These are phyloP conservation scores for Entelurus aequoreus DNA, from an alignment of 2,113 vertebrate genomes.

Conservation along the genomic window DNA sequence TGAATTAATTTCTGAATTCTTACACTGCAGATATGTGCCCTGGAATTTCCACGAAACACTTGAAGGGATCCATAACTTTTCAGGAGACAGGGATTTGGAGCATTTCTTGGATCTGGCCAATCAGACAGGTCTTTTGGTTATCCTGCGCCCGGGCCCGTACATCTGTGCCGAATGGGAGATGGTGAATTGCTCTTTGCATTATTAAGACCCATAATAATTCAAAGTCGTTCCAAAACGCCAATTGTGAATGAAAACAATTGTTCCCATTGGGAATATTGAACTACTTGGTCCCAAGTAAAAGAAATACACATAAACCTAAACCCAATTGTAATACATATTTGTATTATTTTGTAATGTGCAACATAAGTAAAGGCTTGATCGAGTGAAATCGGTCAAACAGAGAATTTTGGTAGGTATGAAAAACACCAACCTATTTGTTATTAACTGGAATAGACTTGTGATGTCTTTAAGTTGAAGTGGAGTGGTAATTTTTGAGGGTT, in stretches of 20 bases:
- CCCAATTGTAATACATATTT: too few relatives aligned
- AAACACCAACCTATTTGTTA: too few relatives aligned
- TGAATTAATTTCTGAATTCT: not conserved
- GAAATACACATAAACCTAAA: too few relatives aligned
- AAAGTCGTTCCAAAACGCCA: too few relatives aligned
- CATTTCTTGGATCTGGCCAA: slow-evolving; percentile 84
- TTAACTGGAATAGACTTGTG: too few relatives aligned
- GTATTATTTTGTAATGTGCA: too few relatives aligned
- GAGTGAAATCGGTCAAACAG: too few relatives aligned
- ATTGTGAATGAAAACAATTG: not conserved
- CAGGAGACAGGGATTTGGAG: slow-evolving; percentile 80
- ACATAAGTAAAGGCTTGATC: too few relatives aligned
- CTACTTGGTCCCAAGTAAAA: too few relatives aligned
- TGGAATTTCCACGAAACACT: slow-evolving; percentile 91
- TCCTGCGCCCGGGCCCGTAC: slow-evolving; percentile 93
- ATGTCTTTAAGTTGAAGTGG: too few relatives aligned
- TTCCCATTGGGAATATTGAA: not conserved
- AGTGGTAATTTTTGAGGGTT: too few relatives aligned
- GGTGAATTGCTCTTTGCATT: slow-evolving; percentile 69
- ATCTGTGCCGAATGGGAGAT: slow-evolving; percentile 99
- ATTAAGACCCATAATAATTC: not conserved
- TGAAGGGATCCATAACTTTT: slow-evolving; percentile 81
- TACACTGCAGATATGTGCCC: slow-evolving; percentile 81
- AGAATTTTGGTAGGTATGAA: too few relatives aligned
- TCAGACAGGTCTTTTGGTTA: slow-evolving; percentile 84